Conservation (phyloP, 2,797 vertebrate species). For the Xyrichtys novacula region DNA sequence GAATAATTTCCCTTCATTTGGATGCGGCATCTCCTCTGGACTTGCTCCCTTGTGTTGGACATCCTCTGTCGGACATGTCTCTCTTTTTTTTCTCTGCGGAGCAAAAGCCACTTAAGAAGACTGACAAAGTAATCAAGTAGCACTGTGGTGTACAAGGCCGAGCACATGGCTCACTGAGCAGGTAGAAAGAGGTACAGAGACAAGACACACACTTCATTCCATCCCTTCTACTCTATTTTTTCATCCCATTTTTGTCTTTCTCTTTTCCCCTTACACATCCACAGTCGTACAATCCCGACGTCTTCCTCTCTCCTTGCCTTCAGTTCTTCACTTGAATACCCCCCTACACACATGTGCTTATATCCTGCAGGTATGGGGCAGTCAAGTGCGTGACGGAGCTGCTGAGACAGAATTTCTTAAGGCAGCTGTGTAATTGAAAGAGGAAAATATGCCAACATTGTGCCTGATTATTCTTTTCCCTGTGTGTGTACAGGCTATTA, state of each 20-base stretch:
- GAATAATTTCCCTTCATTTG: slow-evolving; percentile 57
- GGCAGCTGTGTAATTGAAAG: slow-evolving; percentile 68
- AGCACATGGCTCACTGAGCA: slow-evolving; percentile 80
- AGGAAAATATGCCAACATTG: slow-evolving; percentile 55
- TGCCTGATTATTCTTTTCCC: slow-evolving; percentile 31
- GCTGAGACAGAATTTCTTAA: slow-evolving; percentile 64
- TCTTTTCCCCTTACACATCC: neutral
- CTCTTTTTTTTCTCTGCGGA: slow-evolving; percentile 62
- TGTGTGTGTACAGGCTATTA: slow-evolving; percentile 8
- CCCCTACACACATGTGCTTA: slow-evolving; percentile 13
- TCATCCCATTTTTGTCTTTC: slow-evolving; percentile 15
- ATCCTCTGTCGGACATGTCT: slow-evolving; percentile 65
- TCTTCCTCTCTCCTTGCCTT: slow-evolving; percentile 24
- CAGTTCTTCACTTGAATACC: slow-evolving; percentile 45
- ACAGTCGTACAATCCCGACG: slow-evolving; percentile 24
- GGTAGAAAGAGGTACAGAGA: slow-evolving; percentile 77
- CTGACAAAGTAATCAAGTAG: slow-evolving; percentile 86
- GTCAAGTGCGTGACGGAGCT: slow-evolving; percentile 55
- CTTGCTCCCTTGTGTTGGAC: slow-evolving; percentile 52
- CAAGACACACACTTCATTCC: slow-evolving; percentile 44
- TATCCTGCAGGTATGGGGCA: slow-evolving; percentile 58
- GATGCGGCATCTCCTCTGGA: slow-evolving; percentile 27
- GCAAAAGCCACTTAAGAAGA: slow-evolving; percentile 81
- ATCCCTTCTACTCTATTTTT: slow-evolving; percentile 45
- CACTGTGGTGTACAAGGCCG: slow-evolving; percentile 78